Base-by-base conservation (phyloP, 2,797 vertebrate species). In the Danionella dracula region DNA sequence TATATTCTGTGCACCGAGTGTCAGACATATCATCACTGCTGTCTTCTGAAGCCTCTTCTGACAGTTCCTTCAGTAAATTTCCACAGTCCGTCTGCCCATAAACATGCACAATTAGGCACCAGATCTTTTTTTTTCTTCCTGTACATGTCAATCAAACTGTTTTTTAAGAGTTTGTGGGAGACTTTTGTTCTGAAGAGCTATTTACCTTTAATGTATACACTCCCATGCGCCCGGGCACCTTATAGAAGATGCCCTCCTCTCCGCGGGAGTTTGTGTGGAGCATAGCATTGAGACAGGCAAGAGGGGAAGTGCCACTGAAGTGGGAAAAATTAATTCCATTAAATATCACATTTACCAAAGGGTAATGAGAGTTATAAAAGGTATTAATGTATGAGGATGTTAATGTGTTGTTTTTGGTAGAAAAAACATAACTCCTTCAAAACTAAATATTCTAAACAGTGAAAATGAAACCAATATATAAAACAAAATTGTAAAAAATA, bases 281-380 rank as follows among this genome's bases (percentile, higher is more conserved):
- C 96, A 99, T 99, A 16, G 96, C 96, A 76, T 99, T 99, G 72
- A 99, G 91, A 85, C 96, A 99, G 23, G 96, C 96, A 69, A 99
- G 91, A 15, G 96, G 96, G 4, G 96, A 99, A 0, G 96, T 99
- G 74, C 96, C 96, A 75, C 96, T 98, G 23, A 27, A 27, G n/a
- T n/a, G n/a, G n/a, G n/a, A n/a, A n/a, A n/a, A n/a, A n/a, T n/a
- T n/a, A n/a, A n/a, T n/a, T n/a, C n/a, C n/a, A n/a, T n/a, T n/a
- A n/a, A n/a, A n/a, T n/a, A n/a, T n/a, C n/a, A n/a, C n/a, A n/a
- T n/a, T n/a, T n/a, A n/a, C n/a, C n/a, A n/a, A n/a, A n/a, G n/a
- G n/a, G n/a, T n/a, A n/a, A n/a, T n/a, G n/a, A n/a, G n/a, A n/a
- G n/a, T n/a, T n/a, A n/a, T n/a, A n/a, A n/a, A n/a, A n/a, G n/a